Evolutionary conservation across 2,113 vertebrate species (phyloP), one percentile per base, ranked within the genome.

Genomic region (Rhea americana): DNA sequence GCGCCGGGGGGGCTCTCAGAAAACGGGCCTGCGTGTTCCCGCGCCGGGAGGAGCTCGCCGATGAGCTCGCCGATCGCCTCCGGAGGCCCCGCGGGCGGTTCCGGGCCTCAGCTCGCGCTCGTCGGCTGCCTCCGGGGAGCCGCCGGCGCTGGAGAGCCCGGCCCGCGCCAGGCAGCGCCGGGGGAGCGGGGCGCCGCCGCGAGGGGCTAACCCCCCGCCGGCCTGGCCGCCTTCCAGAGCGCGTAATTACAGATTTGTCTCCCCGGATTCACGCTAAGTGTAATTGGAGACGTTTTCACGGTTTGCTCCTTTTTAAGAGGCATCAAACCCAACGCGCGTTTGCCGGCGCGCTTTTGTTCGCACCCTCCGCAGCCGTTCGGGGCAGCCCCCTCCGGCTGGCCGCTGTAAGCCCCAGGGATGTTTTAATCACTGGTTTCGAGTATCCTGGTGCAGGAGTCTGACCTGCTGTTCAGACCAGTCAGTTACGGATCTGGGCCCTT

Each of bases 281-380:
- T 16, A 18, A 32, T 45, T 0, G 0, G 16, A 70, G 65, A 47
- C 1, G 3, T 62, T 93, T 70, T 82, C 35, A 3, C 62, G 22
- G 56, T 45, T 84, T 2, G 30, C 26, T 67, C 28, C 58, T 82
- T 87, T 85, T 51, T 35, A 25, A 55, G 78, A 56, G 78, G 12
- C 56, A 48, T 62, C 73, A 70, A 63, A 37, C n/a, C 45, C 3
- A 4, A 21, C 1, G 0, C 20, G 73, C 0, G 0, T 53, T 26
- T 86, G 35, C 41, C 41, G 3, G 32, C 1, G 1, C 21, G 2
- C 22, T 56, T 26, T 32, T 41, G 50, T 50, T 80, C 1, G 0
- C 4, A 1, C 2, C 2, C 39, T 37, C 77, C 26, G 5, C 5
- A 21, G 43, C 45, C 45, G 0, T 35, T 35, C 1, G 1, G 50